Evolutionary conservation across 2,113 vertebrate species (phyloP), one percentile per base, ranked within the genome.

Genomic region (Turdus rufiventris): DNA sequence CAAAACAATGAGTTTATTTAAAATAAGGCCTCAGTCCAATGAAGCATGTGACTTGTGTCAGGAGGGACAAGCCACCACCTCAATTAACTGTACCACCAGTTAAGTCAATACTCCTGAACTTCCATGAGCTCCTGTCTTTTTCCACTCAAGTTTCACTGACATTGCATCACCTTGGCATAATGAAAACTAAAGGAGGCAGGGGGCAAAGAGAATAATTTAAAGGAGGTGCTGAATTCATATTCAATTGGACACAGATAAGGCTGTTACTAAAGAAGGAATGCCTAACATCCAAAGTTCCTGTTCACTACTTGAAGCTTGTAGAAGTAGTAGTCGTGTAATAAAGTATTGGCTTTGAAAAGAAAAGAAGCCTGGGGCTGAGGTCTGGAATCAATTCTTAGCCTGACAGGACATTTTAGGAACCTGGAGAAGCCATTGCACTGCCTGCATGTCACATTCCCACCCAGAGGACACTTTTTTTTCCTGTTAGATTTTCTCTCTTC

Each of bases 1-100:
- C 53, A 92, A 95, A 96, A 93, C 2, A 6, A 93, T 81, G 83
- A 93, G 65, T 91, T 96, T 95, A 88, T 94, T 93, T 94, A 94
- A 97, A 96, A 86, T 8, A 92, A 92, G 89, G 75, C 58, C 85
- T 91, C 53, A 42, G 62, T 72, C 74, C 77, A 96, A 91, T 29
- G 58, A 81, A 58, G 38, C 72, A 61, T 71, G 85, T 92, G 93
- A 79, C 54, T 83, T 51, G 40, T 82, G 56, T 75, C 62, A 93
- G 84, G 76, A 96, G 61, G 61, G 75, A 96, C 65, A 95, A 54
- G 60, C 25, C 28, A 70, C 12, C 33, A 76, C 40, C 62, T 90
- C 87, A 87, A 47, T 70, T 82, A 93, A 91, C 85, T 48, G 2
- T 29, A 93, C 14, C 81, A 31, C 15, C 72, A 67, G 62, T 50